Percentiles rank a stretch among this genome's conserved stretches.
Conservation (phyloP, 1,140 invertebrate species). For the Pseudachorutes palmiensis region DNA sequence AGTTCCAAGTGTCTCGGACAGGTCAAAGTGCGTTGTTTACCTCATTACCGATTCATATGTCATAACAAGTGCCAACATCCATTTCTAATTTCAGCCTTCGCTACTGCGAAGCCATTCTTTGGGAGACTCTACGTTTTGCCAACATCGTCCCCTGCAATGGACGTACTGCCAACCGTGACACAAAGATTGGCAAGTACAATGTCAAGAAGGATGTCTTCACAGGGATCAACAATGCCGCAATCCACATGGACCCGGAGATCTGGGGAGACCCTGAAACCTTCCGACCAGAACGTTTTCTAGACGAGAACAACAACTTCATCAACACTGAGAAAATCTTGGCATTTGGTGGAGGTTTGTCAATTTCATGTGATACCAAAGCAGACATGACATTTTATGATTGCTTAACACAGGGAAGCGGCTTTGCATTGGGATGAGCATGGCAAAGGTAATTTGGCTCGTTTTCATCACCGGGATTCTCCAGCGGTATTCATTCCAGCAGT, state of each 20-base stretch:
- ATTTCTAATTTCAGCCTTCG: too few species aligned
- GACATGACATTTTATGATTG: neutral
- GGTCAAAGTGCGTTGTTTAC: conserved; percentile 42
- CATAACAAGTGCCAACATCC: too few species aligned
- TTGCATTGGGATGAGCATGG: neutral
- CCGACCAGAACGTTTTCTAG: conserved; percentile 39
- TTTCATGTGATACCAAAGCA: neutral
- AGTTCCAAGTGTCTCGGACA: conserved; percentile 3
- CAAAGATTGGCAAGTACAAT: neutral
- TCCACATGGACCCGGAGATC: conserved; percentile 39
- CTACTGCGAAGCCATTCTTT: conserved; percentile 3
- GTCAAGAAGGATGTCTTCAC: conserved; percentile 15
- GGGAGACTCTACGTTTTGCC: neutral
- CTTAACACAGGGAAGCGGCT: conserved; percentile 7
- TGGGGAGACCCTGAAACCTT: conserved; percentile 41
- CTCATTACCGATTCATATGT: too few species aligned
- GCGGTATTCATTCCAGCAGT: conserved; percentile 1
- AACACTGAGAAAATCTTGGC: neutral
- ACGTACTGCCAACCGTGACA: neutral
- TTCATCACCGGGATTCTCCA: conserved; percentile 12
- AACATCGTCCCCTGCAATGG: neutral
- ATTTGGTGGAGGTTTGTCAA: neutral
- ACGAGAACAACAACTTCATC: conserved; percentile 42
- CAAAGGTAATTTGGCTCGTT: neutral
- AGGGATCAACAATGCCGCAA: conserved; percentile 25